phyloP scores from a whole-genome alignment of 2,797 vertebrate genomes.

The Protonibea diacanthus region DNA sequence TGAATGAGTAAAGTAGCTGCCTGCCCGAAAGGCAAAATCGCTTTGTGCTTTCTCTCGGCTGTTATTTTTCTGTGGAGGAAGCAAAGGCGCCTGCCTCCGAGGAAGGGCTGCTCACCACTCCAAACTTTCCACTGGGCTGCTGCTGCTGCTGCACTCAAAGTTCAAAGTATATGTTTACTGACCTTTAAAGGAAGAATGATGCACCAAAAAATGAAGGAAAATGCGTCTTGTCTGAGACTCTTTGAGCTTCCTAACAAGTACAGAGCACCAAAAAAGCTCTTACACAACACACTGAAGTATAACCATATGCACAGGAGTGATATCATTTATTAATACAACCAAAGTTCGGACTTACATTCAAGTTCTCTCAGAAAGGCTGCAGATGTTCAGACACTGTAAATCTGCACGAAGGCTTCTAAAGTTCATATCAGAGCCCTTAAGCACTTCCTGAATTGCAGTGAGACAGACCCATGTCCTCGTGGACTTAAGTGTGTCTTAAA shows the following conservation, averaged over 20 bases:
- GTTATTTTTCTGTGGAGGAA: slow-evolving; percentile 18
- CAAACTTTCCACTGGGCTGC: not conserved
- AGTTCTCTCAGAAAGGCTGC: not conserved
- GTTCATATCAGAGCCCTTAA: slow-evolving; percentile 46
- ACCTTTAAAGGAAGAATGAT: slow-evolving; percentile 46
- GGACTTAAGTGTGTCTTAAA: slow-evolving; percentile 30
- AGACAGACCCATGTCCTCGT: slow-evolving; percentile 18
- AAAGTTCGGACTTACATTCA: not conserved
- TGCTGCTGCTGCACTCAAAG: slow-evolving; percentile 24
- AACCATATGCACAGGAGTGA: not conserved
- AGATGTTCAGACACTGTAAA: slow-evolving; percentile 24
- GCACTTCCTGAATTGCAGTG: slow-evolving; percentile 28
- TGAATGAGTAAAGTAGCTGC: slow-evolving; percentile 18
- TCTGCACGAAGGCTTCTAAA: not conserved
- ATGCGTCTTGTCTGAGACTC: not conserved
- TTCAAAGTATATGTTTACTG: slow-evolving; percentile 43
- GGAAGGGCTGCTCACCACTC: slow-evolving; percentile 6
- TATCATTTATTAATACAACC: not conserved
- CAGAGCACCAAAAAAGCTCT: not conserved
- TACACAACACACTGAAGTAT: too few relatives aligned
- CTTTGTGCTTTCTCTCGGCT: slow-evolving; percentile 28
- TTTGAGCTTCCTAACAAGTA: slow-evolving; percentile 2
- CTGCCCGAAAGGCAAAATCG: slow-evolving; percentile 13
- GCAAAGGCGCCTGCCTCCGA: not conserved
- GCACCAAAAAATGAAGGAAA: not conserved